phyloP scores from a whole-genome alignment of 2,797 vertebrate species.

The Anomalospiza imberbis region DNA sequence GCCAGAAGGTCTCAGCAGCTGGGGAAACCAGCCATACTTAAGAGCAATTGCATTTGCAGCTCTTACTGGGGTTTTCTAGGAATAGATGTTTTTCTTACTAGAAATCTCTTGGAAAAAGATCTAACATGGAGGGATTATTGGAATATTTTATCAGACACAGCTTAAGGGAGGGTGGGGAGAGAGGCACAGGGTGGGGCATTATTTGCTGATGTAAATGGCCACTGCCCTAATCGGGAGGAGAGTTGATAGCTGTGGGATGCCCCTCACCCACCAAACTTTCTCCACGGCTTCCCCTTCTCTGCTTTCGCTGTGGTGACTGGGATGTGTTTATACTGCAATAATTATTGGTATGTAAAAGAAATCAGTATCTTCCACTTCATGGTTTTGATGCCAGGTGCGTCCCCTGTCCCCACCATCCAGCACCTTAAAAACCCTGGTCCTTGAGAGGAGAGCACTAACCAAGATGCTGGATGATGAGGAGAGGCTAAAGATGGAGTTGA shows the following conservation, averaged over 20 bases:
- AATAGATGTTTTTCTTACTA: constrained; percentile 20
- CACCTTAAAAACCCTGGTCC: constrained; percentile 9
- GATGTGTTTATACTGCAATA: constrained; percentile 68
- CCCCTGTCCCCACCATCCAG: background rate
- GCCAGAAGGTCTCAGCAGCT: constrained; percentile 77
- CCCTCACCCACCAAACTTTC: background rate
- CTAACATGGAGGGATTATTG: constrained; percentile 23
- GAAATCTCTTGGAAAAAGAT: constrained; percentile 5
- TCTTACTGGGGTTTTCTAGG: constrained; percentile 12
- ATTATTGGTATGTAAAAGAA: constrained; percentile 58
- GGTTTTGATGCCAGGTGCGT: background rate
- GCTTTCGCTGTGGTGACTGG: constrained; percentile 9
- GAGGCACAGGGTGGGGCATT: background rate
- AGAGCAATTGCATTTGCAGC: background rate
- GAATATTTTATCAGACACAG: constrained; percentile 26
- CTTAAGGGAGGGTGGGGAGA: background rate
- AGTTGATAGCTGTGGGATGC: background rate
- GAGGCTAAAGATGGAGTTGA: background rate
- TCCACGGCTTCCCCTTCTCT: constrained; percentile 2
- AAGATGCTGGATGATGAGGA: background rate
- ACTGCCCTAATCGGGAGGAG: background rate
- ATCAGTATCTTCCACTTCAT: constrained; percentile 52
- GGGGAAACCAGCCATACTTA: constrained; percentile 61
- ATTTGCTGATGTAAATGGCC: background rate
- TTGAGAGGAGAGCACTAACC: background rate